Conservation (phyloP, 2,113 vertebrate genomes). For the human (Homo sapiens) region GRCh38 chr1:180789501-180790000, state of each 20-base stretch:
- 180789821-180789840: background rate
- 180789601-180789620: no score
- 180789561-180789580: background rate
- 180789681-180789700: no score
- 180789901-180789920: background rate
- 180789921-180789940: background rate
- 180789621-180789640: no score
- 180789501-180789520: constrained; percentile 25
- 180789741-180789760: background rate
- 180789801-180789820: background rate
- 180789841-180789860: background rate
- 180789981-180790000: background rate
- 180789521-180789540: background rate
- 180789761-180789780: constrained; percentile 21
- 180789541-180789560: background rate
- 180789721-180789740: background rate
- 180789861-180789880: background rate
- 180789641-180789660: no score
- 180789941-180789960: background rate
- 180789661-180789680: no score
- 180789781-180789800: background rate
- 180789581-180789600: no score
- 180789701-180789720: no score
- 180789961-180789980: background rate
- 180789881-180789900: constrained; percentile 16